Evolutionary conservation across 2,888 invertebrate species (phyloP).

Genomic region (Spisula subtruncata): DNA sequence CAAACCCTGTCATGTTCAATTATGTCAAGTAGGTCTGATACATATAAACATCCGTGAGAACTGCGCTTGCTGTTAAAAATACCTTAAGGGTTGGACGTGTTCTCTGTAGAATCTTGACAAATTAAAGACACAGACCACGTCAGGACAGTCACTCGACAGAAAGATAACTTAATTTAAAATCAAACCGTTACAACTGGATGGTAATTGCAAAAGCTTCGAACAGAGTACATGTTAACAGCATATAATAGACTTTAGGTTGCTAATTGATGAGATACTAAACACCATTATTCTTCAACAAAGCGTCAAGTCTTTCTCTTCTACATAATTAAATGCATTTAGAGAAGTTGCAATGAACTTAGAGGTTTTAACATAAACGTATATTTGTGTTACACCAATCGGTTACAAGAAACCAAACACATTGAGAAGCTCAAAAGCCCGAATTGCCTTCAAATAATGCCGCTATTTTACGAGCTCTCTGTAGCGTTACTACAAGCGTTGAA

Average conservation of each 20-base stretch:
- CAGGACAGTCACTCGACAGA: background rate
- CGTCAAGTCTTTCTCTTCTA: background rate
- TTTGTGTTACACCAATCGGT: background rate
- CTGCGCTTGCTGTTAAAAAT: too few relatives aligned
- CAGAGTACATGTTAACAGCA: background rate
- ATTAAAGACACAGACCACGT: background rate
- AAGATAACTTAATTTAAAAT: constrained; percentile 10
- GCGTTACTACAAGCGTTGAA: constrained; percentile 55
- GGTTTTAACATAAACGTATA: constrained; percentile 1
- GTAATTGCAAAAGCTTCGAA: background rate
- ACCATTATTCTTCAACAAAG: background rate
- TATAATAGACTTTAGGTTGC: background rate
- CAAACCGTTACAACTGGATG: background rate
- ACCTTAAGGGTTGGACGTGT: too few relatives aligned
- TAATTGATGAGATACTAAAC: background rate
- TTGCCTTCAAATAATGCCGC: constrained; percentile 17
- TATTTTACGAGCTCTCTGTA: constrained; percentile 28
- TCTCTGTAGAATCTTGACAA: too few relatives aligned
- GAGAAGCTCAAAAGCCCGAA: background rate
- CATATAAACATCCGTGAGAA: too few relatives aligned
- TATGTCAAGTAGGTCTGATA: too few relatives aligned
- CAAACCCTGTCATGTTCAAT: too few relatives aligned
- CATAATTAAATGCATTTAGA: constrained; percentile 16
- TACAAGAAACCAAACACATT: background rate
- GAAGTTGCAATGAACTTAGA: background rate